Base-by-base conservation (phyloP, 2,113 vertebrate genomes). In the Electrona antarctica region DNA sequence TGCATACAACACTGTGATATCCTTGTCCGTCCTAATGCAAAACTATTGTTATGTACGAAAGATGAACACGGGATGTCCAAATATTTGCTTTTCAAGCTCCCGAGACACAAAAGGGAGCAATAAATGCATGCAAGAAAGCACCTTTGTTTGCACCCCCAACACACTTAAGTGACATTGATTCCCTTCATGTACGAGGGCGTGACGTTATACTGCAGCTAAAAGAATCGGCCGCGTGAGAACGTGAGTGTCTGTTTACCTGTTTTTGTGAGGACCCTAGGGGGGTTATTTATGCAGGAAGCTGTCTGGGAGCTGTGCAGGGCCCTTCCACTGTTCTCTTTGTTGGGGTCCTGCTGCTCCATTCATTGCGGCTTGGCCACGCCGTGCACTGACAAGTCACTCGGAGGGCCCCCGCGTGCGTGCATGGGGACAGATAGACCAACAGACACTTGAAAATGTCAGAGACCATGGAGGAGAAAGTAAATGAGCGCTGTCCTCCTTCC, bases 371-470 rank as follows among this genome's bases (percentile, higher is more conserved):
- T 72, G 85, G 79, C 46, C 1, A 76, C 9, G 21, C 73, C 64
- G 65, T 56, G 71, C 28, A 1, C 50, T 69, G 77, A 83, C 69
- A 62, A 60, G n/a, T 8, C n/a, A 7, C 52, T 64, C 74, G 80
- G 88, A 79, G 65, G 52, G 72, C 54, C 64, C 49, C 33, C 3
- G 3, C 33, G 33, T 6, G 33, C 33, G 33, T 41, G 33, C 33
- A 6, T 4, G 33, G 41, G 60, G 48, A 11, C 41, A 41, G 78
- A 73, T 58, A 50, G 45, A 29, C 45, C 15, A 63, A 79, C 67
- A 59, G 67, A 79, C 72, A 69, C 81, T 74, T 81, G 76, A 85
- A 48, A 81, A 79, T 49, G 57, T 84, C 87, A 76, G 58, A 7
- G 60, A 66, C 52, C 79, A 76, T 76, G 54, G 5, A 46, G 63